Evolutionary conservation across 1,140 invertebrate genomes (phyloP).

Genomic region (Streblospio benedicti): DNA sequence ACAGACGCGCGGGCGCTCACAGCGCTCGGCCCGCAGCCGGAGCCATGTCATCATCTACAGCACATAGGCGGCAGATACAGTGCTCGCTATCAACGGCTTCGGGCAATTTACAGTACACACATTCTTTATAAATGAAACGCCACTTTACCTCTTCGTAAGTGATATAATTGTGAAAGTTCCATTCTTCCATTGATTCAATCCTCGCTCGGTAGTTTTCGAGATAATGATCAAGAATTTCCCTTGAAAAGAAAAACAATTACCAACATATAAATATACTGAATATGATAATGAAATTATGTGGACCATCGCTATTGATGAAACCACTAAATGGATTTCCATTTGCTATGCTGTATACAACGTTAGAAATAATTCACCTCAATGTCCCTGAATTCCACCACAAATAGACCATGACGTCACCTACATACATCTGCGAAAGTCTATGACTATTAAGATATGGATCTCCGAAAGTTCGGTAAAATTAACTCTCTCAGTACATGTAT

Average conservation of each 20-base stretch:
- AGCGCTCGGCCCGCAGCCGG: not conserved
- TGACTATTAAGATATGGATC: not conserved
- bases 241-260: too few relatives aligned
- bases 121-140: not conserved
- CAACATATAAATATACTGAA: too few relatives aligned
- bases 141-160: not conserved
- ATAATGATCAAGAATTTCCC: not conserved
- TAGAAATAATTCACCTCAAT: too few relatives aligned
- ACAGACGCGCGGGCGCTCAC: not conserved
- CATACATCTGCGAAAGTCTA: not conserved
- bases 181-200: not conserved
- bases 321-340: too few relatives aligned
- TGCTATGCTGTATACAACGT: too few relatives aligned
- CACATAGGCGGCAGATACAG: not conserved
- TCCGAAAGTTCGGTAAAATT: not conserved
- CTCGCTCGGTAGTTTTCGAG: not conserved
- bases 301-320: too few relatives aligned
- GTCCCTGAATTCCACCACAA: too few relatives aligned
- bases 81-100: not conserved
- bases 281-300: too few relatives aligned
- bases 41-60: slow-evolving; percentile 3
- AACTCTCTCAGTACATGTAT: not conserved
- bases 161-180: not conserved
- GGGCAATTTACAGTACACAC: not conserved
- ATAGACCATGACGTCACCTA: not conserved